Base-by-base conservation (phyloP, 2,113 vertebrate species). In the Phycodurus eques region DNA sequence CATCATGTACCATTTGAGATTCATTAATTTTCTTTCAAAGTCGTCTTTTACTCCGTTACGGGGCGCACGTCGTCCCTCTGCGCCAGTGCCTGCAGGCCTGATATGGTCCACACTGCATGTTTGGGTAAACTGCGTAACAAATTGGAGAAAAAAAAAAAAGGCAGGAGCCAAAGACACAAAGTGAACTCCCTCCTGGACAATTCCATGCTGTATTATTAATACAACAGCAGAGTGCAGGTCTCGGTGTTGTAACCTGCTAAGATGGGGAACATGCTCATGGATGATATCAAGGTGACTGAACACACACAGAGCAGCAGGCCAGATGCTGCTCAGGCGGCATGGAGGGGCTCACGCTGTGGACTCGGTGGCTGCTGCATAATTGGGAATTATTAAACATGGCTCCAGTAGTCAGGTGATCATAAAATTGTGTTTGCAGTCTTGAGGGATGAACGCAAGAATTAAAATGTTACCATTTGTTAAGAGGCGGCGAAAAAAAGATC, bases 81-180 rank as follows among this genome's bases (percentile, higher is more conserved):
- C 65, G 46, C 42, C 67, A 14, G 60, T 81, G 74, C 78, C 20
- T 62, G 12, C 77, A 53, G 71, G 71, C 68, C 70, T 57, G 62
- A 72, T 81, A 80, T 72, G 68, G 76, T 77, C 71, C 80, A 74
- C 33, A 82, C 79, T 78, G 43, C 82, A 63, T 91, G 92, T 93
- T 92, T 91, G 89, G 87, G 88, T 92, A 93, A 93, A 92, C 90
- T 91, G 91, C 88, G 85, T 91, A 84, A 91, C 88, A 91, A 93
- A 92, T 91, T 86, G 82, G 82, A 84, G 79, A 83, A 84, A 88
- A 90, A 80, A 80, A 84, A 57, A 59, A 83, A 17, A n/a, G 80
- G 85, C 86, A 71, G 59, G 42, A 79, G 77, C 81, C 31, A 42
- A 67, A 88, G 71, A 88, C 81, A 84, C 73, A 77, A 47, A 76